A percentile compares a stretch with the other conserved stretches of the same genome.
These are phyloP conservation scores for Helogale parvula DNA, from an alignment of 2,113 vertebrate genomes.

Conservation along the genomic window DNA sequence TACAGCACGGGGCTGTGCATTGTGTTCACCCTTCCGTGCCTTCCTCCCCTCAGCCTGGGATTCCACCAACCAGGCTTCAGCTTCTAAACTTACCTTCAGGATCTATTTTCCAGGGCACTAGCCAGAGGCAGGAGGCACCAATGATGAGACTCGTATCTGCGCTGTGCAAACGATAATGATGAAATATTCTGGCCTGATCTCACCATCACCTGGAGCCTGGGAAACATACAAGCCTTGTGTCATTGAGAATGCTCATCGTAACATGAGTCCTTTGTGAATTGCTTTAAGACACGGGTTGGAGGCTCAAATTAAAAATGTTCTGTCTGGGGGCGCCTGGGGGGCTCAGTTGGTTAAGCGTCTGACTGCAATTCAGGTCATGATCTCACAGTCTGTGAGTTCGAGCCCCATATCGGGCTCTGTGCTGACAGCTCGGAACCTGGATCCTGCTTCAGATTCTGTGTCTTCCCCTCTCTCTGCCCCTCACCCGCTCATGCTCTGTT, in stretches of 20 bases:
- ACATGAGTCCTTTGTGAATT: not conserved
- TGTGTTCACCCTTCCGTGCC: not conserved
- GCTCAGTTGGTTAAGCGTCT: too few species aligned
- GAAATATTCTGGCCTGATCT: not conserved
- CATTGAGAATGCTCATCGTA: not conserved
- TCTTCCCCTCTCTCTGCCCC: too few species aligned
- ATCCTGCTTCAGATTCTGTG: too few species aligned
- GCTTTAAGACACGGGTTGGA: not conserved
- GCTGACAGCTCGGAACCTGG: too few species aligned
- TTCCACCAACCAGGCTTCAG: not conserved
- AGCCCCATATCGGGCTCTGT: too few species aligned
- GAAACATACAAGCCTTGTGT: not conserved
- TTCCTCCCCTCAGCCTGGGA: not conserved
- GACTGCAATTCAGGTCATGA: too few species aligned
- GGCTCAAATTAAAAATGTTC: conserved; percentile 12
- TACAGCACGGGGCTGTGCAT: fast-evolving
- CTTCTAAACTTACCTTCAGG: not conserved
- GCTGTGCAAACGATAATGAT: not conserved
- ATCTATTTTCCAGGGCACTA: not conserved
- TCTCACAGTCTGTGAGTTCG: too few species aligned
- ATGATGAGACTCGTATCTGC: not conserved
- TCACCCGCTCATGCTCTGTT: too few species aligned
- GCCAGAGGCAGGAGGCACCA: not conserved
- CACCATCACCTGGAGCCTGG: not conserved
- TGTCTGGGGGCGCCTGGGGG: not conserved